These are phyloP conservation scores for Rhabdomys pumilio DNA, from an alignment of 2,797 vertebrate genomes.

Conservation along the genomic window DNA sequence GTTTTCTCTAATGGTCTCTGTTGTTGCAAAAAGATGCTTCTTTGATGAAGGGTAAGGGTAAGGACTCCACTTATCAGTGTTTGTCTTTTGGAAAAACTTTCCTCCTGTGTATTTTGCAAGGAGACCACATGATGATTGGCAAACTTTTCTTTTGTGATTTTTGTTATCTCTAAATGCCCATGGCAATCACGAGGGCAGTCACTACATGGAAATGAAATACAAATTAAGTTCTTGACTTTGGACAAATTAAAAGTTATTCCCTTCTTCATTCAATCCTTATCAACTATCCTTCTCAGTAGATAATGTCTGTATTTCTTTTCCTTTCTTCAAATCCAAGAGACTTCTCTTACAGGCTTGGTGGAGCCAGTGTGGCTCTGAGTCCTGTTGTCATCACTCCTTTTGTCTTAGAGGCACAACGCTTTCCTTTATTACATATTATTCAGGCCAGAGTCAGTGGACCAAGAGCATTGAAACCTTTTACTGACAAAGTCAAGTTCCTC, in stretches of 20 bases:
- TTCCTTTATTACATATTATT: constrained; percentile 36
- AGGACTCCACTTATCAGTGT: background rate
- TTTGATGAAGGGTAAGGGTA: background rate
- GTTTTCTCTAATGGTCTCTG: background rate
- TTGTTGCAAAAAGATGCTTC: background rate
- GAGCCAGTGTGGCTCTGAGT: background rate
- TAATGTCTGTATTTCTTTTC: background rate
- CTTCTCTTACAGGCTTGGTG: background rate
- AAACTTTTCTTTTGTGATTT: background rate
- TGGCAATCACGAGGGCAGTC: background rate
- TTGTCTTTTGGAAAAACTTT: background rate
- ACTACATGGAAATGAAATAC: background rate
- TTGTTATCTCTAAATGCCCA: background rate
- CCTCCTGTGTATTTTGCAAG: background rate
- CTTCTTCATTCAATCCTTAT: background rate
- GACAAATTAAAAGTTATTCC: constrained; percentile 30
- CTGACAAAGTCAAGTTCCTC: constrained; percentile 49
- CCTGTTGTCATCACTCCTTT: background rate
- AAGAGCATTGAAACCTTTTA: constrained; percentile 40
- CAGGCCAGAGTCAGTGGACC: constrained; percentile 14
- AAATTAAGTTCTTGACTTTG: constrained; percentile 1
- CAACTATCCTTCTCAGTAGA: background rate
- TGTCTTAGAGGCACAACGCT: background rate
- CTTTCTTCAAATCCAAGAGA: background rate
- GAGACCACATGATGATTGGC: background rate